Conservation (phyloP, 2,113 vertebrate species). For the Neogale vison region DNA sequence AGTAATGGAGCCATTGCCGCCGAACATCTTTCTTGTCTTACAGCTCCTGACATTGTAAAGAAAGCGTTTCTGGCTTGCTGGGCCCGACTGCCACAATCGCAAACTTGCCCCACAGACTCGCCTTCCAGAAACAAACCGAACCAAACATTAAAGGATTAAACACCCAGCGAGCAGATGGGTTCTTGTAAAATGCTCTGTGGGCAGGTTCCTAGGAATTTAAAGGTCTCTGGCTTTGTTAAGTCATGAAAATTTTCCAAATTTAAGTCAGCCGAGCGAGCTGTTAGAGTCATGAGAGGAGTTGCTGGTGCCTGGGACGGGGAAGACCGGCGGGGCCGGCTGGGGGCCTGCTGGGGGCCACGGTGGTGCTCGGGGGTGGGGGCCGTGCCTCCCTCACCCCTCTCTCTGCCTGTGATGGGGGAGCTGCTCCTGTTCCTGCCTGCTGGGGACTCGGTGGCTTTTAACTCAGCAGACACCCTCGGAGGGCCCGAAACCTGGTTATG, state of each 20-base stretch:
- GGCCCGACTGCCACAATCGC: not conserved
- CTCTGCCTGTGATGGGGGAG: too few species aligned
- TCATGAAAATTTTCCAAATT: not conserved
- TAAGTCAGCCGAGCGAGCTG: not conserved
- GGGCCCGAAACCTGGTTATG: not conserved
- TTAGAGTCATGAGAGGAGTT: accelerated
- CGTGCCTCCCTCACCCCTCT: accelerated
- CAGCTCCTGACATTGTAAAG: not conserved
- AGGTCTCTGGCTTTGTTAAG: not conserved
- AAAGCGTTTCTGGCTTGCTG: not conserved
- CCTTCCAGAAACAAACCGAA: not conserved
- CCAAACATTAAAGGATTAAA: not conserved
- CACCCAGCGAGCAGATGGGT: not conserved
- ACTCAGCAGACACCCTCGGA: not conserved
- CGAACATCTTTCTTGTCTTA: not conserved
- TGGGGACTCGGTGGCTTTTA: not conserved
- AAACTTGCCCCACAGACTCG: not conserved
- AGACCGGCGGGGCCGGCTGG: not conserved
- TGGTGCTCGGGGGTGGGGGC: too few species aligned
- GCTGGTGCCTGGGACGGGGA: not conserved
- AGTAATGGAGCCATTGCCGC: accelerated
- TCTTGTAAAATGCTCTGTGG: not conserved
- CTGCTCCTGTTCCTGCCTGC: accelerated
- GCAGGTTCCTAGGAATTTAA: not conserved
- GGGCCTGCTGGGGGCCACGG: accelerated